phyloP scores from a whole-genome alignment of 2,113 vertebrate genomes.

The Tragulus kanchil region DNA sequence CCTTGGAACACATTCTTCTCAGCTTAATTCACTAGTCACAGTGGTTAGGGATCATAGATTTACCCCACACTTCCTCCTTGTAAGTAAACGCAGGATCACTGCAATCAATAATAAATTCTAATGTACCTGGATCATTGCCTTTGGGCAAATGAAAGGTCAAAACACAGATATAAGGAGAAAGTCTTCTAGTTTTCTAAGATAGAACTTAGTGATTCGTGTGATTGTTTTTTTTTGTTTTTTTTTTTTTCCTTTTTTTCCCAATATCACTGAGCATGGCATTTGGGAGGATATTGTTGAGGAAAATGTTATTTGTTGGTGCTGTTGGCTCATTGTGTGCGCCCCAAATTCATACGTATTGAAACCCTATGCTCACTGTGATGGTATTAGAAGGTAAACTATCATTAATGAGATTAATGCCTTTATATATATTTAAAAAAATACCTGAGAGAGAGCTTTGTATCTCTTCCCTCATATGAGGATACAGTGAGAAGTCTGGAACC shows the following conservation, averaged over 20 bases:
- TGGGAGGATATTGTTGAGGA: not conserved
- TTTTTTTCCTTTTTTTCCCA: not conserved
- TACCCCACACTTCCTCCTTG: not conserved
- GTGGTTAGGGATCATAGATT: not conserved
- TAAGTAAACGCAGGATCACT: not conserved
- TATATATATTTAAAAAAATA: not conserved
- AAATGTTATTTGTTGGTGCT: not conserved
- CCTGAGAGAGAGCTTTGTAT: not conserved
- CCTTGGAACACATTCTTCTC: not conserved
- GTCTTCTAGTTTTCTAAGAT: not conserved
- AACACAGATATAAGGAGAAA: not conserved
- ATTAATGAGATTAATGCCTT: not conserved
- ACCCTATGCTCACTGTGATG: not conserved
- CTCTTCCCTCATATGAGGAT: not conserved
- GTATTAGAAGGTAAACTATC: accelerated
- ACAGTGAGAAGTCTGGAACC: not conserved
- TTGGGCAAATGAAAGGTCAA: conserved; percentile 7
- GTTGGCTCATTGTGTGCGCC: not conserved
- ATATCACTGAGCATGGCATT: not conserved
- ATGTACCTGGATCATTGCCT: not conserved
- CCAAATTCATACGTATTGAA: not conserved
- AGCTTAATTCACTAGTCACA: not conserved
- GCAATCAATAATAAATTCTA: conserved; percentile 21
- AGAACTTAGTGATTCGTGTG: not conserved
- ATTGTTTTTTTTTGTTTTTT: not conserved